These are phyloP conservation scores for Trissolcus japonicus DNA, from an alignment of 2,888 invertebrate species.

Conservation along the genomic window DNA sequence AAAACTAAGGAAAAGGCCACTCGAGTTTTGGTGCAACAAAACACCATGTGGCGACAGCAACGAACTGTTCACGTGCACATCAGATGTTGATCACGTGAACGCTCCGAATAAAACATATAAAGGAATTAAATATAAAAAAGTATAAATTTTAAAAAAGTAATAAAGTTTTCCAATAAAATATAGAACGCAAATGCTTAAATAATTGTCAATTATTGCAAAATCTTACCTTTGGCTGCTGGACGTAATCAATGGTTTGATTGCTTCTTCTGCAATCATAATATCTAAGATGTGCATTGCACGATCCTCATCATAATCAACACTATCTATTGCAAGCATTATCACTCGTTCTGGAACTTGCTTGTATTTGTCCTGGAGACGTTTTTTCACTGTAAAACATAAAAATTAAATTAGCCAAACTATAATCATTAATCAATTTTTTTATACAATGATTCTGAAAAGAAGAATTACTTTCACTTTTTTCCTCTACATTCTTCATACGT, in stretches of 20 bases:
- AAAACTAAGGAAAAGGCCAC: too few species aligned
- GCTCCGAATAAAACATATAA: too few species aligned
- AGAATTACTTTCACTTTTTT: slow-evolving; percentile 82
- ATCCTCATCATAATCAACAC: slow-evolving; percentile 90
- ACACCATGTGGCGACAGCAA: too few species aligned
- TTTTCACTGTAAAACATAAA: slow-evolving; percentile 80
- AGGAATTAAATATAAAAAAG: too few species aligned
- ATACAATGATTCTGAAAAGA: neutral
- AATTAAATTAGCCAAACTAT: slow-evolving; percentile 8
- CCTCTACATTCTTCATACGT: slow-evolving; percentile 82
- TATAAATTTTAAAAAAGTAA: too few species aligned
- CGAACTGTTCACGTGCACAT: too few species aligned
- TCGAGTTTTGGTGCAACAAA: too few species aligned
- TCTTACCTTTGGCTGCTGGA: slow-evolving; percentile 72
- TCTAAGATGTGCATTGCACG: slow-evolving; percentile 87
- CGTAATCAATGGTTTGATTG: slow-evolving; percentile 72
- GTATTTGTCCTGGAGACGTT: slow-evolving; percentile 84
- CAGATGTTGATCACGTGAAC: too few species aligned
- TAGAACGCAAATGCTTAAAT: too few species aligned
- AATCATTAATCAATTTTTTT: neutral
- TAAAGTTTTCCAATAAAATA: too few species aligned
- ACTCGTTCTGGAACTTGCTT: slow-evolving; percentile 87
- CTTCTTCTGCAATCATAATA: slow-evolving; percentile 84
- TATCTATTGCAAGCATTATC: slow-evolving; percentile 90
- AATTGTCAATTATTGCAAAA: slow-evolving; percentile 10